phyloP scores from a whole-genome alignment of 1,140 invertebrate genomes.

The Drosophila ananassae region DNA sequence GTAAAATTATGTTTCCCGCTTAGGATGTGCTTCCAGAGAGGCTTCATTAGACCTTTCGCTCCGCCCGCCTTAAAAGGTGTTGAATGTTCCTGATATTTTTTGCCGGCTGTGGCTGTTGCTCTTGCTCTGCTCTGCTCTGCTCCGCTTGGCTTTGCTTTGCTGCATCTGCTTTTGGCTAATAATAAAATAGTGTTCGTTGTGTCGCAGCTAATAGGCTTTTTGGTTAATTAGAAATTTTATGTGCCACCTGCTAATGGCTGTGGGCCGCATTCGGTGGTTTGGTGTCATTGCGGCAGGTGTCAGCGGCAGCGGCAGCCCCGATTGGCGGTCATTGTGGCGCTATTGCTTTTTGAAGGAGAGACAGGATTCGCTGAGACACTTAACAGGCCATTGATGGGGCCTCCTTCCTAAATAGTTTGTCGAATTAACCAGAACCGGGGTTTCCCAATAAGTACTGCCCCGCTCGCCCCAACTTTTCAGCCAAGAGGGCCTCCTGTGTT shows the following conservation, averaged over 20 bases:
- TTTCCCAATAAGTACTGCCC: too few species aligned
- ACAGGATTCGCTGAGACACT: too few species aligned
- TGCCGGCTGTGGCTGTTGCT: conserved; percentile 12
- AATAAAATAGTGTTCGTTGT: conserved; percentile 57
- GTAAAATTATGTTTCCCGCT: conserved; percentile 68
- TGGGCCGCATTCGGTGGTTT: conserved; percentile 20
- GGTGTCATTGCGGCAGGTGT: conserved; percentile 18
- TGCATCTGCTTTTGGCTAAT: conserved; percentile 44
- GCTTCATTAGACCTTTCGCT: conserved; percentile 45
- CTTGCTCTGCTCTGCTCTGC: too few species aligned
- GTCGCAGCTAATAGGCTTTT: conserved; percentile 74
- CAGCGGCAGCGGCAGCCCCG: conserved; percentile 2
- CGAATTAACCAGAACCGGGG: too few species aligned
- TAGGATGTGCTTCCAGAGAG: conserved; percentile 20
- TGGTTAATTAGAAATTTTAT: conserved; percentile 79
- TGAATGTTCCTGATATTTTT: conserved; percentile 52
- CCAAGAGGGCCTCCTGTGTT: not conserved
- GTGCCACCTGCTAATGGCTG: conserved; percentile 49
- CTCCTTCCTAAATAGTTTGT: too few species aligned
- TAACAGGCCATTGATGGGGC: too few species aligned
- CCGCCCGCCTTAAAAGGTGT: conserved; percentile 62
- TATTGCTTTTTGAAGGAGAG: not conserved
- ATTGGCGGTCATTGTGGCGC: conserved; percentile 28
- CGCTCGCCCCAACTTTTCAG: too few species aligned
- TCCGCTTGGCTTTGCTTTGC: not conserved